phyloP scores from a whole-genome alignment of 2,113 vertebrate species.

The Megaptera novaeangliae region DNA sequence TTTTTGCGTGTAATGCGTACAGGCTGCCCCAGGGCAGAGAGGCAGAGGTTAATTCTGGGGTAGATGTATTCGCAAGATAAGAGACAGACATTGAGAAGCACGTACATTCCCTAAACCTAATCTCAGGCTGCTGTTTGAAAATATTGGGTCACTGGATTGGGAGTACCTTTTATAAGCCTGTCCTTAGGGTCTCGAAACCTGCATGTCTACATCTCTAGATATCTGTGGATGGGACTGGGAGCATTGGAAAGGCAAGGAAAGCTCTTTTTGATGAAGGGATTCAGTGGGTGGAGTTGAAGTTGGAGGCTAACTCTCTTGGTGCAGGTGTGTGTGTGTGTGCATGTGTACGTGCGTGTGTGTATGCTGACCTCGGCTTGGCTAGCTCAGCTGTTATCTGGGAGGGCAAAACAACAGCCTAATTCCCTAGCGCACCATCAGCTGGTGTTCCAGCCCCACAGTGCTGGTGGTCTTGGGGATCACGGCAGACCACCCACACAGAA shows the following conservation, averaged over 20 bases:
- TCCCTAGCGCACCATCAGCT: not conserved
- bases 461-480: conserved; percentile 1
- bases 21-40: not conserved
- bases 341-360: not conserved
- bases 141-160: not conserved
- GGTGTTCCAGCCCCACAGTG: not conserved
- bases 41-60: not conserved
- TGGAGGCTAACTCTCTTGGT: conserved; percentile 2
- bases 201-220: not conserved
- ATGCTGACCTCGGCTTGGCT: conserved; percentile 48
- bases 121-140: not conserved
- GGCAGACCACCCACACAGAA: conserved; percentile 26
- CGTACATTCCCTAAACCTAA: not conserved
- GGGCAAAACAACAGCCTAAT: conserved; percentile 36
- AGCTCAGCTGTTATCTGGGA: conserved; percentile 37
- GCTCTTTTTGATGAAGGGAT: not conserved
- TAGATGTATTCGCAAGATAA: conserved; percentile 1
- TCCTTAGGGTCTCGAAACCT: not conserved
- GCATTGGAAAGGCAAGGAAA: not conserved
- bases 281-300: not conserved
- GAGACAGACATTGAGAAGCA: not conserved
- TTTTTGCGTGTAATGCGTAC: not conserved
- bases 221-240: not conserved
- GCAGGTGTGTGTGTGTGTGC: conserved; percentile 31
- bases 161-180: not conserved